Evolutionary conservation across 2,113 vertebrate genomes (phyloP), one percentile per base, ranked within the genome.

Genomic region (Pelecanoides urinatrix): DNA sequence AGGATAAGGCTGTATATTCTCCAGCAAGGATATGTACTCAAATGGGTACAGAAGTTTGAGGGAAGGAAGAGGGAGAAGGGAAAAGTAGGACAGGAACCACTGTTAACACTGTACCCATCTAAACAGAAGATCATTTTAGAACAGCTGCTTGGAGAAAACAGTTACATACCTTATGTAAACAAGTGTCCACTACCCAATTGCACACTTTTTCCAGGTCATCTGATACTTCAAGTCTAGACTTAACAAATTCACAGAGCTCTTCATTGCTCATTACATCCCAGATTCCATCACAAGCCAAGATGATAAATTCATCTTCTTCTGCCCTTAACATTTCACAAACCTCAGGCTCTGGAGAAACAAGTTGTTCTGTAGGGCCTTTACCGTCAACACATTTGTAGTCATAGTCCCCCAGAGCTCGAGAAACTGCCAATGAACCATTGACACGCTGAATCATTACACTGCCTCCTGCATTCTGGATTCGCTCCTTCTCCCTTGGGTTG

Each of bases 191-290:
- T 97, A 99, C 99, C 98, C 99, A 99, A 98, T 99, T 99, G 98
- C 99, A 99, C 96, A 99, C 99, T 98, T 98, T 99, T 98, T 99
- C 99, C 98, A 99, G 98, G 98, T 99, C 99, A 96, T 99, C 98
- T 22, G 98, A 98, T 89, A 99, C 98, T 98, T 99, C 99, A 97
- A 99, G 99, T 98, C 99, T 98, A 92, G 99, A 99, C 95, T 98
- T 98, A 94, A 99, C 99, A 98, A 99, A 99, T 96, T 99, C 99
- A 95, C 99, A 99, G 97, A 99, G 99, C 98, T 99, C 99, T 98
- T 99, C 99, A 38, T 99, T 99, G 98, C 99, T 99, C 99, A 99
- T 99, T 97, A 99, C 99, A 97, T 99, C 99, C 99, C 99, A 99
- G 98, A 99, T 99, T 78, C 99, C 99, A 93, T 99, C 99, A 94